These are phyloP conservation scores for Pseudeuparius sepicola DNA, from an alignment of 2,888 invertebrate genomes.

Conservation along the genomic window DNA sequence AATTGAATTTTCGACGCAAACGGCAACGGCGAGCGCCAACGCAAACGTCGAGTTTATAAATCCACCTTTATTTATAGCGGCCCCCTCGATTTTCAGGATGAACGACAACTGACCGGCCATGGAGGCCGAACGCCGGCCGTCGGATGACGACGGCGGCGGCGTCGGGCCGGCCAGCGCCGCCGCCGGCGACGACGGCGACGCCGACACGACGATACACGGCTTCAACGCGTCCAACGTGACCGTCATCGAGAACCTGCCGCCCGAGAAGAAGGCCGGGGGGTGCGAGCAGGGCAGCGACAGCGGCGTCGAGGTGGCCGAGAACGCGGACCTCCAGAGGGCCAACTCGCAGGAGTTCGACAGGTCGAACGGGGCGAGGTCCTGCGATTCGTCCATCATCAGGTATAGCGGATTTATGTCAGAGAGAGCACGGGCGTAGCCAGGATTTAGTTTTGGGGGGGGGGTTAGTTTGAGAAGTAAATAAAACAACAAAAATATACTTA, in stretches of 20 bases:
- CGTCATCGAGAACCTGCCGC: conserved; percentile 32
- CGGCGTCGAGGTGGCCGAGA: conserved; percentile 61
- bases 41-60: no score
- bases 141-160: neutral
- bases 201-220: conserved; percentile 32
- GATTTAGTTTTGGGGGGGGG: no score
- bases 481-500: no score
- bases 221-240: conserved; percentile 34
- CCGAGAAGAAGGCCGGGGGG: conserved; percentile 24
- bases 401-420: no score
- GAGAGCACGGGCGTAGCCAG: no score
- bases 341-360: conserved; percentile 30
- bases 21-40: no score
- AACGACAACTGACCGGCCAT: conserved; percentile 2
- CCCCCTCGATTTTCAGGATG: conserved; percentile 13
- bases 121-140: neutral
- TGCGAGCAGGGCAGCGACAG: conserved; percentile 73
- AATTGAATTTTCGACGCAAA: no score
- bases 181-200: conserved; percentile 27
- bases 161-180: conserved; percentile 9
- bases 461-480: no score
- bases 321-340: conserved; percentile 50
- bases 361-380: conserved; percentile 55
- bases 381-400: conserved; percentile 68
- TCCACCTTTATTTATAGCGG: conserved; percentile 11